Evolutionary conservation across 2,888 invertebrate genomes (phyloP).

Genomic region (Ditula angustiorana): DNA sequence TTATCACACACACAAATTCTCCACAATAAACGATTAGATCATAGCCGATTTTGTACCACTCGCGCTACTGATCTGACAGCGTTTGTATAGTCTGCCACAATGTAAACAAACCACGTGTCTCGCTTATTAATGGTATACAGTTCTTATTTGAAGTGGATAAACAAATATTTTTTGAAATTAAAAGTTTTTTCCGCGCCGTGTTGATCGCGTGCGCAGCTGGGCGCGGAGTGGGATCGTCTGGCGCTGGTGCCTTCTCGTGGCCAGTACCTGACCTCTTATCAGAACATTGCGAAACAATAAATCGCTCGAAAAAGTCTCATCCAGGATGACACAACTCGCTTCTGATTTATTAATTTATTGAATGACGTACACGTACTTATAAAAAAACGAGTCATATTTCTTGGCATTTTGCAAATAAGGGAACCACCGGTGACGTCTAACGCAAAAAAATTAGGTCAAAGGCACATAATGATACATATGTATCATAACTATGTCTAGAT

Average conservation of each 20-base stretch:
- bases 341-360: constrained; percentile 3
- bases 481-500: not conserved
- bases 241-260: constrained; percentile 48
- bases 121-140: constrained; percentile 49
- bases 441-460: constrained; percentile 24
- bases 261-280: constrained; percentile 69
- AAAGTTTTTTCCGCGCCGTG: constrained; percentile 41
- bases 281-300: constrained; percentile 50
- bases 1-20: constrained; percentile 53
- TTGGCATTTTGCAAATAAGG: constrained; percentile 3
- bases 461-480: not conserved
- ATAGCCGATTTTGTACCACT: constrained; percentile 55
- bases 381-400: constrained; percentile 7
- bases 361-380: not conserved
- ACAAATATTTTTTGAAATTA: constrained; percentile 28
- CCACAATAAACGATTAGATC: constrained; percentile 63
- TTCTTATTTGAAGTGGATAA: constrained; percentile 17
- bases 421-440: constrained; percentile 26
- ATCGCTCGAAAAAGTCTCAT: constrained; percentile 38
- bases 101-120: constrained; percentile 67
- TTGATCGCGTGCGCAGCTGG: constrained; percentile 63
- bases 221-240: constrained; percentile 61
- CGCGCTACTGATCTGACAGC: constrained; percentile 35
- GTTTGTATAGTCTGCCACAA: constrained; percentile 59
- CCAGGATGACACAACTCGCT: constrained; percentile 34